Conservation (phyloP, 2,113 vertebrate species). For the Nipponia nippon region DNA sequence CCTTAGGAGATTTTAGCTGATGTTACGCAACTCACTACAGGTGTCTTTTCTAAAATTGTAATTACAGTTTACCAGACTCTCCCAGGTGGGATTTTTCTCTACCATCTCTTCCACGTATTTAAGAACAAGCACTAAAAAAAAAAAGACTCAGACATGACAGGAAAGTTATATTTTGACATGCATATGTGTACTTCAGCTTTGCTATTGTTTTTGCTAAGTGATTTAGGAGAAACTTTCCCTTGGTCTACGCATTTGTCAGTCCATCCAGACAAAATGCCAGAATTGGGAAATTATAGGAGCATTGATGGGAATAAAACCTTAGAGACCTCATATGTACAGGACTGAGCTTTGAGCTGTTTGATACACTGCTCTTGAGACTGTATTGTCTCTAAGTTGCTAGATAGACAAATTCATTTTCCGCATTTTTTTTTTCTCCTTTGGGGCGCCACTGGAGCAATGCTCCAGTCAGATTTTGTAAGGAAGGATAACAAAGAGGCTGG, state of each 20-base stretch:
- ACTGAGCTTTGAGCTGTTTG: neutral
- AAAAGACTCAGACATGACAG: neutral
- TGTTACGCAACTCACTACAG: neutral
- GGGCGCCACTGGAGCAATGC: neutral
- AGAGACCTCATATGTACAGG: neutral
- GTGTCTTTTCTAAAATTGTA: conserved; percentile 30
- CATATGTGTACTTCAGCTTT: neutral
- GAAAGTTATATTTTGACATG: neutral
- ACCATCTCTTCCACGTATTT: neutral
- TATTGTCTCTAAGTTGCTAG: neutral
- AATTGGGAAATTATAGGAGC: neutral
- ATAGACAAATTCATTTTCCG: neutral
- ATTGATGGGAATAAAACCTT: neutral
- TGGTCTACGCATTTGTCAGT: neutral
- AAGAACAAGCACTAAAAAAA: neutral
- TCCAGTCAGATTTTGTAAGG: neutral
- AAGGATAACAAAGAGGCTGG: neutral
- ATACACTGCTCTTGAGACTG: neutral
- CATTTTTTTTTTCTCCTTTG: neutral
- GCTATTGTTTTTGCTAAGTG: neutral
- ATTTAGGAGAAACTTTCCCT: neutral
- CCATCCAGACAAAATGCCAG: neutral
- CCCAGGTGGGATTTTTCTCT: neutral
- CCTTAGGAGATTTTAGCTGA: conserved; percentile 14
- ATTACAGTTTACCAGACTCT: conserved; percentile 12